A percentile compares a stretch with the other conserved stretches of the same genome.
Evolutionary conservation across 2,888 invertebrate genomes (phyloP).

Genomic region (Spialia ferax): DNA sequence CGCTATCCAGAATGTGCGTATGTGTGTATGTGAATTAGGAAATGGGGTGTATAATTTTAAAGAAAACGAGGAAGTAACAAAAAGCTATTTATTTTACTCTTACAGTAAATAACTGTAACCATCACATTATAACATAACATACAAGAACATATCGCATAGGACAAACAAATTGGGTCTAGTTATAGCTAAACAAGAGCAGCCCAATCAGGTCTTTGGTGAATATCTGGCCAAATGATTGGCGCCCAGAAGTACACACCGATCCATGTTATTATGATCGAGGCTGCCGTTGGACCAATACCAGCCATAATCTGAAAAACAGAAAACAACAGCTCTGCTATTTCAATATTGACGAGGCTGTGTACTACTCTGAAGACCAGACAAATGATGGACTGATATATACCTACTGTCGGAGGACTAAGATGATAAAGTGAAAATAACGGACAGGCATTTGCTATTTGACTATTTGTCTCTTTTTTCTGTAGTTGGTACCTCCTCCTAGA

Average conservation of each 20-base stretch:
- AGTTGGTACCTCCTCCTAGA: too few species aligned
- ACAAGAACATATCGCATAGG: background rate
- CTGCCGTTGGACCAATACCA: slow-evolving; percentile 62
- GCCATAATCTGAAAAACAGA: slow-evolving; percentile 64
- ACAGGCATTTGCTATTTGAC: too few species aligned
- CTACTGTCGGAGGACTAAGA: too few species aligned
- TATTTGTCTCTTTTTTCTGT: too few species aligned
- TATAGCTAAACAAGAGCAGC: background rate
- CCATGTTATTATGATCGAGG: slow-evolving; percentile 61
- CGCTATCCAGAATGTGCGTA: too few species aligned
- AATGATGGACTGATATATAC: too few species aligned
- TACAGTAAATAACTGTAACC: background rate
- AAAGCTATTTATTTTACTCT: background rate
- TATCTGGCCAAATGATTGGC: slow-evolving; percentile 66
- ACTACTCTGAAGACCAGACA: too few species aligned
- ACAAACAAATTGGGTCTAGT: background rate
- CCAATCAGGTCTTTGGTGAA: slow-evolving; percentile 47
- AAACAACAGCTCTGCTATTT: too few species aligned
- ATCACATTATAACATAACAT: background rate
- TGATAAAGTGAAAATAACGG: too few species aligned
- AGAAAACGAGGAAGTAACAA: background rate
- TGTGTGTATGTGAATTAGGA: too few species aligned
- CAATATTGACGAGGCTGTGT: too few species aligned
- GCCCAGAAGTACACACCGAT: slow-evolving; percentile 55
- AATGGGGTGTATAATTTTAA: background rate